Conservation (phyloP, 1,140 invertebrate species). For the Drosophila sp. region DNA sequence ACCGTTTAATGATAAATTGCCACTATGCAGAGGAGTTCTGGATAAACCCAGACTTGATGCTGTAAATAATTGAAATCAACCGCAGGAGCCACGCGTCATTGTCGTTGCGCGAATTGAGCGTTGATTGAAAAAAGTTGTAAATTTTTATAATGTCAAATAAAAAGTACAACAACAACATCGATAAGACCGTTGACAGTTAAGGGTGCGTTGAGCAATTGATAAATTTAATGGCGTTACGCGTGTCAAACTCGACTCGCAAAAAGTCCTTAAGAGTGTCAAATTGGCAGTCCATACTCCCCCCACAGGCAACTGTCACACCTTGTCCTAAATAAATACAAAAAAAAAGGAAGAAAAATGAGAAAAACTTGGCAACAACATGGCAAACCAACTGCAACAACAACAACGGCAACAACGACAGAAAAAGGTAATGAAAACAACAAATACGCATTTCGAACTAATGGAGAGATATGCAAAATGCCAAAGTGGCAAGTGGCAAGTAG, state of each 20-base stretch:
- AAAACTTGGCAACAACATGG: conserved; percentile 39
- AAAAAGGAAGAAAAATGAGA: conserved; percentile 55
- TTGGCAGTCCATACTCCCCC: conserved; percentile 38
- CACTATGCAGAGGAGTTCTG: conserved; percentile 50
- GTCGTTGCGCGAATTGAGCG: conserved; percentile 46
- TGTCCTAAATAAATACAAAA: conserved; percentile 52
- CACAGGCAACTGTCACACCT: conserved; percentile 16
- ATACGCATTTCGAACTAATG: conserved; percentile 60
- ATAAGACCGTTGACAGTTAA: conserved; percentile 40
- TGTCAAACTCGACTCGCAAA: conserved; percentile 67
- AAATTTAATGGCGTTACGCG: conserved; percentile 84
- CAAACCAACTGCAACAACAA: conserved; percentile 13
- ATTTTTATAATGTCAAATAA: conserved; percentile 67
- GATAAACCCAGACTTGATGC: conserved; percentile 33
- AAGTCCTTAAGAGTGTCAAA: conserved; percentile 78
- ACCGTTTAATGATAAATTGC: conserved; percentile 74
- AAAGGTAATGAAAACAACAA: conserved; percentile 74
- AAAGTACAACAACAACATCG: conserved; percentile 37
- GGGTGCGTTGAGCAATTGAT: conserved; percentile 77
- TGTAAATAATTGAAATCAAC: conserved; percentile 75
- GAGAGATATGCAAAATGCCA: conserved; percentile 51
- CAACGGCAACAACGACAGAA: conserved; percentile 7
- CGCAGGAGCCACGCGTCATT: conserved; percentile 64
- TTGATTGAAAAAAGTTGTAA: conserved; percentile 84
- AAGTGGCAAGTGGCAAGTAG: conserved; percentile 43